A percentile compares a stretch with the other conserved stretches of the same genome.
Evolutionary conservation across 1,140 invertebrate genomes (phyloP).

Genomic region (Zaprionus davidi): DNA sequence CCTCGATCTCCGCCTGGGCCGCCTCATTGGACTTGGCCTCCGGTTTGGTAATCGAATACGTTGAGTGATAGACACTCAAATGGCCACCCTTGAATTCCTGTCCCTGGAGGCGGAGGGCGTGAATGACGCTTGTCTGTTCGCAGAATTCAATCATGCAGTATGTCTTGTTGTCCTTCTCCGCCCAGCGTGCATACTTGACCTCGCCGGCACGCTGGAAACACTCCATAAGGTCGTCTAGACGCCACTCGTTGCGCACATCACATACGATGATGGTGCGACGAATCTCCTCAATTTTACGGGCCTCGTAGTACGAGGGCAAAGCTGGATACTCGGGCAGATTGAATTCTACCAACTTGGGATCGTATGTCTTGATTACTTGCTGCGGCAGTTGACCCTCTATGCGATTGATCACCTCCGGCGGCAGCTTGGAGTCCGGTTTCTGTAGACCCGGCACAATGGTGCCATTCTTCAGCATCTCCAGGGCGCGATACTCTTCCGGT

Average conservation of each 20-base stretch:
- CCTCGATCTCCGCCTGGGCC: slow-evolving; percentile 97
- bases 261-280: slow-evolving; percentile 93
- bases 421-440: slow-evolving; percentile 92
- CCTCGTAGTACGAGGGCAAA: slow-evolving; percentile 95
- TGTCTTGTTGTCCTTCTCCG: slow-evolving; percentile 90
- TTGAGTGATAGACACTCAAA: slow-evolving; percentile 93
- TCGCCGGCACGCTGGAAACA: slow-evolving; percentile 95
- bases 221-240: slow-evolving; percentile 91
- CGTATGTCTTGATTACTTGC: slow-evolving; percentile 94
- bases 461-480: slow-evolving; percentile 95
- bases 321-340: slow-evolving; percentile 96
- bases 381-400: slow-evolving; percentile 93
- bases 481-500: slow-evolving; percentile 96
- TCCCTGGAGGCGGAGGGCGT: slow-evolving; percentile 95
- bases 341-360: slow-evolving; percentile 93
- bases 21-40: slow-evolving; percentile 97
- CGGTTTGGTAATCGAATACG: slow-evolving; percentile 95
- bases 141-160: slow-evolving; percentile 97
- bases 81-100: slow-evolving; percentile 88
- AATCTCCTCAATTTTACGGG: slow-evolving; percentile 97
- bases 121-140: slow-evolving; percentile 94
- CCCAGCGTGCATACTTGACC: slow-evolving; percentile 97
- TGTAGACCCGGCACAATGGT: slow-evolving; percentile 92
- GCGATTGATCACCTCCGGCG: slow-evolving; percentile 94
- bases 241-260: slow-evolving; percentile 89